Evolutionary conservation across 2,113 vertebrate genomes (phyloP).

Genomic region (Sclerurus mexicanus): DNA sequence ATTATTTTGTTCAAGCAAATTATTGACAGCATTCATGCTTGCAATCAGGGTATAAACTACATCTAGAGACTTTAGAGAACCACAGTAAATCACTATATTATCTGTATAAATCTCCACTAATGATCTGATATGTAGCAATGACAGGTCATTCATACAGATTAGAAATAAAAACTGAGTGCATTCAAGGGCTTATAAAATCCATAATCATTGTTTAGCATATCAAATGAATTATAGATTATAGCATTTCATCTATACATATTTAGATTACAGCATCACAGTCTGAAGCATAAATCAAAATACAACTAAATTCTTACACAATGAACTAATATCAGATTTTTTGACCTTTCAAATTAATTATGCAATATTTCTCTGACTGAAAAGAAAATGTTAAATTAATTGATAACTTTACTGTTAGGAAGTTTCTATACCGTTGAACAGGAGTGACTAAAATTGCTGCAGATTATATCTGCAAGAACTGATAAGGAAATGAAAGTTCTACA

Average conservation of each 20-base stretch:
- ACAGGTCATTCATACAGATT: constrained; percentile 23
- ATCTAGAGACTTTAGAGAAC: not conserved
- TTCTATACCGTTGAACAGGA: not conserved
- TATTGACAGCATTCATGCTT: not conserved
- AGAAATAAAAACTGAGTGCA: constrained; percentile 11
- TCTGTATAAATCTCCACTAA: constrained; percentile 29
- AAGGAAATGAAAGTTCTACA: not conserved
- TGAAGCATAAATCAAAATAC: not conserved
- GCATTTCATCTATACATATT: not conserved
- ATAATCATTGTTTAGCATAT: not conserved
- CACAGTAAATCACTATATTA: constrained; percentile 26
- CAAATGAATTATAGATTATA: not conserved
- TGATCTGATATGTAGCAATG: not conserved
- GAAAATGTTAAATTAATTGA: not conserved
- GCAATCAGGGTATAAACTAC: constrained; percentile 20
- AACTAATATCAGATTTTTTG: not conserved
- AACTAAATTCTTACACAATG: not conserved
- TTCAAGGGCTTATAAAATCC: not conserved
- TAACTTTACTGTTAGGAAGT: not conserved
- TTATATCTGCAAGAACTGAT: not conserved
- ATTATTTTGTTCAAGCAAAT: constrained; percentile 39
- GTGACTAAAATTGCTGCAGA: not conserved
- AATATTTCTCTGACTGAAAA: not conserved
- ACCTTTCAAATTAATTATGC: not conserved
- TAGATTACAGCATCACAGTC: not conserved